Evolutionary conservation across 2,888 invertebrate genomes (phyloP), one percentile per base, ranked within the genome.

Genomic region (Lithophane socia): DNA sequence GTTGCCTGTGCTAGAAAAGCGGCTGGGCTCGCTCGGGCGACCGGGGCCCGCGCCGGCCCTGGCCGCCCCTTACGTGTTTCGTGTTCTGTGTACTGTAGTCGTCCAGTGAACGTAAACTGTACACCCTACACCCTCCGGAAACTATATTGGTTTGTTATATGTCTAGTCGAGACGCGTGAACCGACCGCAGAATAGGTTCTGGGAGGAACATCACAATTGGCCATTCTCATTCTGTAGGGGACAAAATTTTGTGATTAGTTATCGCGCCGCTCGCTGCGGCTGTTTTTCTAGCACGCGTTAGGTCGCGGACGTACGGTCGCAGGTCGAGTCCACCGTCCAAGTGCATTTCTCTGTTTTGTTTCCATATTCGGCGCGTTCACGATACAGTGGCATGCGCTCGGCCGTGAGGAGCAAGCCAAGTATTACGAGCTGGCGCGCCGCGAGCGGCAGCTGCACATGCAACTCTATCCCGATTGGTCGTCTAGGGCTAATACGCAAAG

Each of bases 401-500:
- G 99, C 97, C 98, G 99, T 97, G 99, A 99, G 97, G 99, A 99
- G 97, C 99, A 99, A 97, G 99, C 99, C 97, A 99, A 99, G 97
- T 99, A 99, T 98, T 99, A 99, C 98, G 99, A 99, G 97, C 98
- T 99, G 98, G 99, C 99, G 95, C 98, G 99, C 96, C 98, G 99
- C 97, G 99, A 99, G 97, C 98, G 99, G 97, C 99, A 99, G 97
- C 98, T 99, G 96, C 99, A 99, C 97, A 98, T 99, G 98, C 99
- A 99, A 98, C 98, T 99, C 97, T 99, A 99, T 98, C 99, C 99
- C 95, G 99, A 99, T 97, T 99, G 99, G 99, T 99, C 99, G 97
- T 99, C 99, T 97, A 99, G 99, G 97, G 98, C 99, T 97, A 99
- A 99, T 98, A 99, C 99, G 98, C 99, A 99, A 97, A 98, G 99